These are phyloP conservation scores for Calidris pygmaea DNA, from an alignment of 2,113 vertebrate species.

Conservation along the genomic window DNA sequence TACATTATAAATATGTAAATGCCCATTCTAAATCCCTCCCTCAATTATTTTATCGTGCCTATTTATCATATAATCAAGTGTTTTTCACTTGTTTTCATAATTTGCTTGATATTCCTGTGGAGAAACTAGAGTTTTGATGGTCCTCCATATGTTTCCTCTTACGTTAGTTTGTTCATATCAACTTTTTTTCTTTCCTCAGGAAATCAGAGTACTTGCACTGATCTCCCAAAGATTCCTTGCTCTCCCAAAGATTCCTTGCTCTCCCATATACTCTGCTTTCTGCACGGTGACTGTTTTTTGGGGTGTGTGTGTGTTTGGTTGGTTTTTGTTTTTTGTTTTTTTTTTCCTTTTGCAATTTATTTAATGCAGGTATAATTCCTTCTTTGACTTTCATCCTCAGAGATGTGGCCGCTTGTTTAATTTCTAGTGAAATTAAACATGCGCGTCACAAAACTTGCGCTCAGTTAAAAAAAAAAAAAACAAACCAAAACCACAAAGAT, in stretches of 20 bases:
- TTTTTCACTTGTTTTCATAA: background rate
- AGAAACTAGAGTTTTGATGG: background rate
- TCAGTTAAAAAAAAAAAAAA: background rate
- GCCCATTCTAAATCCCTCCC: background rate
- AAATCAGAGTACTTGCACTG: background rate
- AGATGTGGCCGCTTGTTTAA: background rate
- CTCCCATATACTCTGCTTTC: background rate
- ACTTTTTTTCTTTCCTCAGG: background rate
- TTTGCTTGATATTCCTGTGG: background rate
- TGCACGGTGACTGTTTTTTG: background rate
- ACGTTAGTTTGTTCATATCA: background rate
- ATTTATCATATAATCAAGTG: background rate
- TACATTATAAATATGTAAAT: background rate
- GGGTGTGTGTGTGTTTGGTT: background rate
- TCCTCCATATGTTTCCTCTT: background rate
- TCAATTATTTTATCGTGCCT: background rate
- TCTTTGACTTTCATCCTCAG: background rate
- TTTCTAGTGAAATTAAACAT: conserved; percentile 6
- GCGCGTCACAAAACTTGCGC: background rate
- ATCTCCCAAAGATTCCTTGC: background rate
- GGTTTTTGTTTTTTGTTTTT: no score
- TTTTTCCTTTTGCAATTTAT: background rate
- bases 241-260: background rate
- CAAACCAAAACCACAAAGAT: background rate
- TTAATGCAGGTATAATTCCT: background rate